Conservation (phyloP, 2,113 vertebrate species). For the Argyrosomus japonicus region DNA sequence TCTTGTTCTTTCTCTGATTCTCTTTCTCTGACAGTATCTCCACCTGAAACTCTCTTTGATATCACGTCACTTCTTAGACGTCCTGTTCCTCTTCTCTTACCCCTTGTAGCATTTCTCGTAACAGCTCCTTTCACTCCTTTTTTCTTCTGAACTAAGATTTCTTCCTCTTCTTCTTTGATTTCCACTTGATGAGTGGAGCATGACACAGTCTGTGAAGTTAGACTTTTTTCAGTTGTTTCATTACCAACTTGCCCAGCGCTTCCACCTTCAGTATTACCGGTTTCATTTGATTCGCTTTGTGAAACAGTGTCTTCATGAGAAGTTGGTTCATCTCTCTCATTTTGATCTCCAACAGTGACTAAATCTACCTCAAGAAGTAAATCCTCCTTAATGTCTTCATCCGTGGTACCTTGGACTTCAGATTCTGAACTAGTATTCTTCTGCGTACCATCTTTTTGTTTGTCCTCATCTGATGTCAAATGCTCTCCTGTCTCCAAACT, state of each 20-base stretch:
- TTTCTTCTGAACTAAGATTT: slow-evolving; percentile 72
- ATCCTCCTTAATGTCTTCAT: slow-evolving; percentile 80
- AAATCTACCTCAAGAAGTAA: slow-evolving; percentile 80
- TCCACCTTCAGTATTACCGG: not conserved
- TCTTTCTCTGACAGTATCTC: not conserved
- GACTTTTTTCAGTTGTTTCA: slow-evolving; percentile 28
- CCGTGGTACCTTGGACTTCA: slow-evolving; percentile 44
- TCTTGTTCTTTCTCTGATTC: slow-evolving; percentile 62
- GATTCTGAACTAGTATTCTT: slow-evolving; percentile 34
- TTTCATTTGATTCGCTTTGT: slow-evolving; percentile 40
- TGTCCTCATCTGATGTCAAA: slow-evolving; percentile 20
- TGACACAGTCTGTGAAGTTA: slow-evolving; percentile 63
- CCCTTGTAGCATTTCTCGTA: slow-evolving; percentile 17
- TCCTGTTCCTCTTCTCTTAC: slow-evolving; percentile 51
- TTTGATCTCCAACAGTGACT: slow-evolving; percentile 81
- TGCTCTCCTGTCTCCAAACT: slow-evolving; percentile 15
- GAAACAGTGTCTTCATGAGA: slow-evolving; percentile 15
- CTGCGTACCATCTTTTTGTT: slow-evolving; percentile 2
- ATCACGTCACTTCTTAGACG: slow-evolving; percentile 28
- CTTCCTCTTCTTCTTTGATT: slow-evolving; percentile 83
- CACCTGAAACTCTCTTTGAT: slow-evolving; percentile 36
- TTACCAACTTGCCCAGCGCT: slow-evolving; percentile 4
- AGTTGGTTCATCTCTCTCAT: slow-evolving; percentile 47
- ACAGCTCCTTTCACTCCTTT: slow-evolving; percentile 41
- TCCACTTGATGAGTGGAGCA: slow-evolving; percentile 64